Percentiles rank a stretch among this genome's conserved stretches.
Evolutionary conservation across 2,797 vertebrate genomes (phyloP).

Genomic region (Manis pentadactyla): DNA sequence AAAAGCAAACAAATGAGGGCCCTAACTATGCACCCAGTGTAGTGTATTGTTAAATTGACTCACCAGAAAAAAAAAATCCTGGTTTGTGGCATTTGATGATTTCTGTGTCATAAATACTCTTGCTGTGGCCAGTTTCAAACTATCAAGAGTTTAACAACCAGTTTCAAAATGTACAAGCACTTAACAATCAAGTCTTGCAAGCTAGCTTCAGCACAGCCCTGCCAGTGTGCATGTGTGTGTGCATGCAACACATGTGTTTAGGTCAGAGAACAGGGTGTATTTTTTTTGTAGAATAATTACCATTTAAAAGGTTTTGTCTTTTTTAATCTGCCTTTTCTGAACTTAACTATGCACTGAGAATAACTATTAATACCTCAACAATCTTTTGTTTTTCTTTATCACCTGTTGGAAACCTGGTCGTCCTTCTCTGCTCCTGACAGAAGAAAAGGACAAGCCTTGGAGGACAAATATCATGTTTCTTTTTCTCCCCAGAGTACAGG

Average conservation of each 20-base stretch:
- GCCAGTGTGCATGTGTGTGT: not conserved
- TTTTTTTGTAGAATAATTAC: not conserved
- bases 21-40: not conserved
- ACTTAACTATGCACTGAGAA: not conserved
- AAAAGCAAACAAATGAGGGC: not conserved
- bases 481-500: not conserved
- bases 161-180: not conserved
- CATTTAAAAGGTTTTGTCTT: not conserved
- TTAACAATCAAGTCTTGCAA: not conserved
- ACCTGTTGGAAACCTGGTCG: not conserved
- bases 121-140: not conserved
- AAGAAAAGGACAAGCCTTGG: not conserved
- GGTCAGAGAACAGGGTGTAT: not conserved
- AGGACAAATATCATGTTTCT: not conserved
- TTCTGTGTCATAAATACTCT: not conserved
- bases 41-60: not conserved
- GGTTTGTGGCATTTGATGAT: not conserved
- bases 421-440: not conserved
- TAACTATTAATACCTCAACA: not conserved
- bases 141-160: not conserved
- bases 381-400: not conserved
- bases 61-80: not conserved
- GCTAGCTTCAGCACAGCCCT: not conserved
- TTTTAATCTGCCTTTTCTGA: not conserved
- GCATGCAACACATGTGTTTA: not conserved